Conservation (phyloP, 2,888 invertebrate genomes). For the Nysson spinosus region DNA sequence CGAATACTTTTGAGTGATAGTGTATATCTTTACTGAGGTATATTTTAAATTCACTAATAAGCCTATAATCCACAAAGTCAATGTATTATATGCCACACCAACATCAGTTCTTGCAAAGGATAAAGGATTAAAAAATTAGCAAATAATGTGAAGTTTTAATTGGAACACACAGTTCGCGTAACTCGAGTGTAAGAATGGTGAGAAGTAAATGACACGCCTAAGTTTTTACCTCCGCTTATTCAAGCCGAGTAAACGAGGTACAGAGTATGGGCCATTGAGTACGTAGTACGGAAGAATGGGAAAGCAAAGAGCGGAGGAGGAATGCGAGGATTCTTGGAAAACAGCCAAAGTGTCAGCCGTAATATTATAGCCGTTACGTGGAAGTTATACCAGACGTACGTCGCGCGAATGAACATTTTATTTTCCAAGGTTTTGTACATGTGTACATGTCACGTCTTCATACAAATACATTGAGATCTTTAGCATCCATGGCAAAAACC, state of each 20-base stretch:
- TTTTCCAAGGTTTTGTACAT: constrained; percentile 36
- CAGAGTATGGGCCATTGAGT: constrained; percentile 34
- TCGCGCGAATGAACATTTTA: constrained; percentile 63
- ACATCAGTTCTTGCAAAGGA: no score
- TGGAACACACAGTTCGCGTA: constrained; percentile 45
- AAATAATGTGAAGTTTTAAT: neutral
- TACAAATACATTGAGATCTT: neutral
- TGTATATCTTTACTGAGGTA: no score
- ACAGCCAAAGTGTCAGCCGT: constrained; percentile 68
- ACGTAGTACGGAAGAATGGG: constrained; percentile 15
- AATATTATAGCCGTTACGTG: constrained; percentile 70
- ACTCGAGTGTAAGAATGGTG: constrained; percentile 50
- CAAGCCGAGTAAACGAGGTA: constrained; percentile 5
- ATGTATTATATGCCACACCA: no score
- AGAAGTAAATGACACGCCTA: constrained; percentile 50
- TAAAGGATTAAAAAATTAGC: no score
- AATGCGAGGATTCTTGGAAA: constrained; percentile 68
- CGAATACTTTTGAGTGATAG: no score
- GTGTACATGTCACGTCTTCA: neutral
- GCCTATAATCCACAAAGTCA: no score
- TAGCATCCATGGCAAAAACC: neutral
- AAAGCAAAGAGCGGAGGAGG: constrained; percentile 48
- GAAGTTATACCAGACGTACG: constrained; percentile 64
- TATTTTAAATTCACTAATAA: no score
- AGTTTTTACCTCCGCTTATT: neutral